Evolutionary conservation across 2,113 vertebrate genomes (phyloP), one percentile per base, ranked within the genome.

Genomic region (Ailurus styani): DNA sequence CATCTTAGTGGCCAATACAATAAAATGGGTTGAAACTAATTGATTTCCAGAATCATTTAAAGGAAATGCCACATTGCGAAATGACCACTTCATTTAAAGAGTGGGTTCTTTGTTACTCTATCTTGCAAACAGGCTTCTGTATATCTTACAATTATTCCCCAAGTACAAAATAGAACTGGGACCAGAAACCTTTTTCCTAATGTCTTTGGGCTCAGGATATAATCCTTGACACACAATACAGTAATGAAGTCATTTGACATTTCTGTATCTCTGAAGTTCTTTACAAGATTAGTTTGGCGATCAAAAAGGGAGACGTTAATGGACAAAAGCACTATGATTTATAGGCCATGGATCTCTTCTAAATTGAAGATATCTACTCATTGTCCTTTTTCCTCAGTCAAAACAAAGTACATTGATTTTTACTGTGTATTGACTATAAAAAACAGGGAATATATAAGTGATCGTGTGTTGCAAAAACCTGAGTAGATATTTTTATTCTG

Each of bases 251-350:
- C 23, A 77, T 86, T 96, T 73, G 34, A 93, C n/a, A 68, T 45
- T 96, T 91, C 47, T 91, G 23, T 66, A 88, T 95, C 23, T 88
- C 27, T 92, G 73, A 86, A n/a, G 42, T 73, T 92, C 54, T 93
- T 96, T 95, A 50, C 10, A 82, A 87, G 91, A 91, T 94, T 55
- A 81, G 15, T 93, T 50, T 91, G 31, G 72, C 96, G 55, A 85
- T 88, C 88, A 93, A 68, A 62, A 90, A 90, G 12, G 54, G 17
- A 87, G 50, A 64, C 55, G 91, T 83, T 82, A 82, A 55, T 57
- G 20, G 68, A 62, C 31, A 93, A 70, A 91, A 90, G 5, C 66
- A 60, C 60, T 79, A 50, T 90, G 72, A 25, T 89, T 75, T 90
- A 68, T 70, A 96, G 66, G 25, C 25, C 54, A 55, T 25, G 7